A percentile compares a stretch with the other conserved stretches of the same genome.
phyloP scores from a whole-genome alignment of 2,113 vertebrate genomes.

The Thryonomys swinderianus region DNA sequence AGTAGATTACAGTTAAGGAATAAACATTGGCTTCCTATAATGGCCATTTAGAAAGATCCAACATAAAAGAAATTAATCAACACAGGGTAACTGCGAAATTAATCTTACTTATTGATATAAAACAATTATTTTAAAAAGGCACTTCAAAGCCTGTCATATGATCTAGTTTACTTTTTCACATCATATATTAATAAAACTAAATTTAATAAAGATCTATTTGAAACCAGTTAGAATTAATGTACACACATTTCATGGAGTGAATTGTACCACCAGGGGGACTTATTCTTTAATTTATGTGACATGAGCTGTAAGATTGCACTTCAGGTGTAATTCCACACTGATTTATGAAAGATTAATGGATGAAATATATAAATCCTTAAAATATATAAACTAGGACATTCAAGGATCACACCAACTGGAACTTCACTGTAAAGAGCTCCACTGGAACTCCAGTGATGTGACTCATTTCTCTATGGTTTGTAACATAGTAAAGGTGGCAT shows the following conservation, averaged over 20 bases:
- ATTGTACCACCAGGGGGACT: neutral
- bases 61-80: neutral
- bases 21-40: constrained; percentile 27
- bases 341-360: neutral
- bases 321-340: neutral
- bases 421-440: neutral
- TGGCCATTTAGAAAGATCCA: constrained; percentile 7
- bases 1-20: constrained; percentile 93
- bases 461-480: neutral
- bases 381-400: neutral
- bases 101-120: constrained; percentile 36
- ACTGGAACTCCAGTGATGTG: neutral
- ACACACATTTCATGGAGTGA: neutral
- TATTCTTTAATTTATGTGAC: neutral
- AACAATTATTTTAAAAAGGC: neutral
- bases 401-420: neutral
- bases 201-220: constrained; percentile 14
- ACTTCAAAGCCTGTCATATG: neutral
- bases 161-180: neutral
- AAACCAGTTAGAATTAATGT: constrained; percentile 18
- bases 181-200: constrained; percentile 4
- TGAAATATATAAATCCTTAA: neutral
- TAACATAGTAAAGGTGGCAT: neutral
- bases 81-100: constrained; percentile 15
- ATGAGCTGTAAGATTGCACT: neutral